phyloP scores from a whole-genome alignment of 2,113 vertebrate genomes.

The Tyto alba region DNA sequence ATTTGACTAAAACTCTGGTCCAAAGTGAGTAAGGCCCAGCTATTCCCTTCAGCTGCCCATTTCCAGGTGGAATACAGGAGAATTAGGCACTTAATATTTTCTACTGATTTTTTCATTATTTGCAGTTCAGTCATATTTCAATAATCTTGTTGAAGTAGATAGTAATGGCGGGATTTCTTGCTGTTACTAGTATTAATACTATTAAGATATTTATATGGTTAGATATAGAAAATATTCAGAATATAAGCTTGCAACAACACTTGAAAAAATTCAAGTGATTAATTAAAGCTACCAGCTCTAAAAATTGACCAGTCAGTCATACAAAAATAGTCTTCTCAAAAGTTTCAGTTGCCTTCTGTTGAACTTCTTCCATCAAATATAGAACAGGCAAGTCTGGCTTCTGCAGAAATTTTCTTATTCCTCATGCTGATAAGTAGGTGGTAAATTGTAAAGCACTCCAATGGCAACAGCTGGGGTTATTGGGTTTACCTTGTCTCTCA shows the following conservation, averaged over 20 bases:
- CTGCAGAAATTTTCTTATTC: not conserved
- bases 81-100: not conserved
- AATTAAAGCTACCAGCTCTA: not conserved
- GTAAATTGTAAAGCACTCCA: not conserved
- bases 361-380: not conserved
- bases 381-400: not conserved
- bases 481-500: not conserved
- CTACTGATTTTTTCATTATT: not conserved
- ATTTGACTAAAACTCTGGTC: not conserved
- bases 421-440: fast-evolving
- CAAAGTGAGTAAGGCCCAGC: not conserved
- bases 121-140: not conserved
- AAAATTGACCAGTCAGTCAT: not conserved
- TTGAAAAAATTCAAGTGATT: not conserved
- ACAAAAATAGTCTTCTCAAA: not conserved
- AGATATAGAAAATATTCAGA: not conserved
- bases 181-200: not conserved
- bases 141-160: not conserved
- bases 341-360: not conserved
- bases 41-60: not conserved
- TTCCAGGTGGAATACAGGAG: not conserved
- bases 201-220: not conserved
- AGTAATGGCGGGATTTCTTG: not conserved
- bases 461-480: not conserved
- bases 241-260: not conserved